Evolutionary conservation across 1,140 invertebrate species (phyloP), one percentile per base, ranked within the genome.

Genomic region (Hyles euphorbiae): DNA sequence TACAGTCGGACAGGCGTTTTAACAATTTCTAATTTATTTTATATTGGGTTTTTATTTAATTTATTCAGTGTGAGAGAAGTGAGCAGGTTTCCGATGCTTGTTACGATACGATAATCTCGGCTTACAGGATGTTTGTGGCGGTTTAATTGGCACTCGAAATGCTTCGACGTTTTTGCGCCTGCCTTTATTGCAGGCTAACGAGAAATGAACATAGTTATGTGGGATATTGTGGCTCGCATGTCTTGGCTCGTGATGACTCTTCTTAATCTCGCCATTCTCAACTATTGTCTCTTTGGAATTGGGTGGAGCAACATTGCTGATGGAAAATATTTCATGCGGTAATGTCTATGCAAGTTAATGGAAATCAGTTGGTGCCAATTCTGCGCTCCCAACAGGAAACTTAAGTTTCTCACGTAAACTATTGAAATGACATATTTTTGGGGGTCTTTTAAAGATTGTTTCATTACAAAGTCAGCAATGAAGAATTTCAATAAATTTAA

Each of bases 51-150:
- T 84, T 84, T 81, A 83, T 82, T 81, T 83, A 87, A 87, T 84
- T 83, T 87, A 87, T 84, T 83, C 81, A 69, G 74, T 72, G 76
- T 74, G 81, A 81, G 76, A 76, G 78, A 75, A 81, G 81, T 76
- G 71, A 67, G 70, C 68, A 76, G 74, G 78, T 76, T 70, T 63
- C 71, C 65, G 83, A 84, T 83, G 74, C 68, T 76, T 84, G 81
- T 87, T 70, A 67, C 74, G 81, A 87, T 87, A 83, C 77, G 81
- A 84, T 87, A 82, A 87, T 87, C 75, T 84, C 67, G 74, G 70
- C 77, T 83, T 87, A 87, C 81, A 87, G 83, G 75, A 82, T 87
- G 83, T 87, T 82, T 76, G 76, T 72, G 67, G 67, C 65, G 68
- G 65, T 82, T 87, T 87, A 87, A 87, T 87, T 87, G 83, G 81